Conservation (phyloP, 2,797 vertebrate genomes). For the Mormyrus proboscirostris region DNA sequence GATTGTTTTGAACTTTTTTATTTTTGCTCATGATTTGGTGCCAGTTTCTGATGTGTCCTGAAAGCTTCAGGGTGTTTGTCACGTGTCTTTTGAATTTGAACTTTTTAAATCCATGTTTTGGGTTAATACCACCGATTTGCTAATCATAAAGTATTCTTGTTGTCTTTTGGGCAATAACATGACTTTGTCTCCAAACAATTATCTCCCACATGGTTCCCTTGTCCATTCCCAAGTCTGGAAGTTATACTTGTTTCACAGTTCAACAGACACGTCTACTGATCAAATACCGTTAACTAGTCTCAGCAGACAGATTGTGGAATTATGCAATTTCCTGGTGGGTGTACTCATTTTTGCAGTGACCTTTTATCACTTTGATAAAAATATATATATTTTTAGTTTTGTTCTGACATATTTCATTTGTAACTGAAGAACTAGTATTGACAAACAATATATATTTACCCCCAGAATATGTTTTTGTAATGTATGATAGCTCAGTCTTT, state of each 20-base stretch:
- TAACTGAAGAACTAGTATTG: background rate
- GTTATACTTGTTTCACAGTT: background rate
- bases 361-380: background rate
- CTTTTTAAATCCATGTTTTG: conserved; percentile 3
- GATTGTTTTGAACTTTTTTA: background rate
- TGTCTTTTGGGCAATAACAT: conserved; percentile 3
- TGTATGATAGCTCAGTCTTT: background rate
- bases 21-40: background rate
- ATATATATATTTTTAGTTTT: background rate
- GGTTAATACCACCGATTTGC: background rate
- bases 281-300: background rate
- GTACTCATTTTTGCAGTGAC: conserved; percentile 4
- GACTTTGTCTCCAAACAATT: background rate
- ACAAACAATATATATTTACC: background rate
- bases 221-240: background rate
- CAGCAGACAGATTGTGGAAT: background rate
- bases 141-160: conserved; percentile 3
- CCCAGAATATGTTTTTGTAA: background rate
- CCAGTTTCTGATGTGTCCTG: background rate
- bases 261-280: background rate
- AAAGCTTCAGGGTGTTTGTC: background rate
- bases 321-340: background rate
- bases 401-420: background rate
- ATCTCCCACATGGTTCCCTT: background rate
- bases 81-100: background rate